These are phyloP conservation scores for Meiosimyza decipiens DNA, from an alignment of 2,888 invertebrate species.

Conservation along the genomic window DNA sequence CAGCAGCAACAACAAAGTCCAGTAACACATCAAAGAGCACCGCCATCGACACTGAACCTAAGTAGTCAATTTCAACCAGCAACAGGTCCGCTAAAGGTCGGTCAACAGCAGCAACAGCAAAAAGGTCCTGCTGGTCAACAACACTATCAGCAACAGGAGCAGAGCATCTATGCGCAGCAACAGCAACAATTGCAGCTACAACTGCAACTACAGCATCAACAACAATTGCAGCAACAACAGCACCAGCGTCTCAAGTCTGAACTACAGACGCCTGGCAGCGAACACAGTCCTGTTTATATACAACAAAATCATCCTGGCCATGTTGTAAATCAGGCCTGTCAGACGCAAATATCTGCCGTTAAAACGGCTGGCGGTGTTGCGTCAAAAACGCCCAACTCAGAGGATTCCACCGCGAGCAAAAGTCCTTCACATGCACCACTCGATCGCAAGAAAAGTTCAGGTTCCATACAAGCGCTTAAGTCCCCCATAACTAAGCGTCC, in stretches of 20 bases:
- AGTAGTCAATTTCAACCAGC: constrained; percentile 65
- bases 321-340: constrained; percentile 66
- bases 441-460: constrained; percentile 67
- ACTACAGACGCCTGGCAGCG: constrained; percentile 60
- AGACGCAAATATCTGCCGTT: constrained; percentile 64
- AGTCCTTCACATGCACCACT: constrained; percentile 61
- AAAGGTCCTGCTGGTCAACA: constrained; percentile 49
- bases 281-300: constrained; percentile 66
- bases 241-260: constrained; percentile 57
- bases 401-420: constrained; percentile 58
- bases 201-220: constrained; percentile 48
- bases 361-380: constrained; percentile 46
- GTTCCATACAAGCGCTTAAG: constrained; percentile 74
- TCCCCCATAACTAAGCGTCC: constrained; percentile 88
- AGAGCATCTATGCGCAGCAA: constrained; percentile 51
- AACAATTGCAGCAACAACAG: constrained; percentile 55
- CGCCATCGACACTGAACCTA: constrained; percentile 64
- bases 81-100: constrained; percentile 62
- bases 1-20: constrained; percentile 46
- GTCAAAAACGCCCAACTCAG: constrained; percentile 60
- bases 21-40: constrained; percentile 57
- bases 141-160: constrained; percentile 54
- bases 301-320: constrained; percentile 67
- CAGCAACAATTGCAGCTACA: constrained; percentile 53
- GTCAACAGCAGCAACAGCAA: constrained; percentile 46